Percentiles rank a stretch among this genome's conserved stretches.
phyloP scores from a whole-genome alignment of 2,113 vertebrate species.

The Nestor notabilis region DNA sequence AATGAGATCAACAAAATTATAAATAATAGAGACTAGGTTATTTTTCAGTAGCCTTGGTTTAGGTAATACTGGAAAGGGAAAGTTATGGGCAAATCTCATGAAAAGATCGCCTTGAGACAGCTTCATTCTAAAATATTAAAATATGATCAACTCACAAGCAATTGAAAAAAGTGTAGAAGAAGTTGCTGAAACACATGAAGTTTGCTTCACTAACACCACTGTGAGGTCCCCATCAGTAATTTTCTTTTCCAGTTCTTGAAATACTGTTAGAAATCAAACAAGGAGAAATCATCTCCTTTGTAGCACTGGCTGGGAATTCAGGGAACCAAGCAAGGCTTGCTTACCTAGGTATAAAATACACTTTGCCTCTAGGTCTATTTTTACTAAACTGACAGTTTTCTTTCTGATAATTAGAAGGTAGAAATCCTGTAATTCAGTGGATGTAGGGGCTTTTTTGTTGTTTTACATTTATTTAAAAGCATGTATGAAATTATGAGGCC shows the following conservation, averaged over 20 bases:
- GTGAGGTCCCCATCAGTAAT: background rate
- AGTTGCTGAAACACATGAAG: background rate
- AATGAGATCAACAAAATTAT: background rate
- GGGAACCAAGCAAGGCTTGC: background rate
- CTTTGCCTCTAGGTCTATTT: background rate
- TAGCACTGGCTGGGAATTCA: background rate
- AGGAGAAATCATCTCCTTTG: background rate
- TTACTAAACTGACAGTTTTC: background rate
- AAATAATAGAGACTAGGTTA: background rate
- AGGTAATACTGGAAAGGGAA: background rate
- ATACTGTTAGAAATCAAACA: background rate
- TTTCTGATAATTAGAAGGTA: background rate
- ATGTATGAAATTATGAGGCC: background rate
- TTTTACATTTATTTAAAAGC: background rate
- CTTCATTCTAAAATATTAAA: background rate
- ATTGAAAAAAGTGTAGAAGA: background rate
- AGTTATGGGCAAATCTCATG: background rate
- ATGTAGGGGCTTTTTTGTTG: background rate
- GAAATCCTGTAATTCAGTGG: background rate
- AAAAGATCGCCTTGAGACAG: background rate
- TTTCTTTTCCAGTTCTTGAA: background rate
- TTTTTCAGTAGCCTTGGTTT: background rate
- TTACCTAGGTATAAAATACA: background rate
- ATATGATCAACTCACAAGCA: background rate
- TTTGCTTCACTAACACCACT: background rate